Evolutionary conservation across 2,113 vertebrate species (phyloP).

Genomic region (Glareola pratincola): DNA sequence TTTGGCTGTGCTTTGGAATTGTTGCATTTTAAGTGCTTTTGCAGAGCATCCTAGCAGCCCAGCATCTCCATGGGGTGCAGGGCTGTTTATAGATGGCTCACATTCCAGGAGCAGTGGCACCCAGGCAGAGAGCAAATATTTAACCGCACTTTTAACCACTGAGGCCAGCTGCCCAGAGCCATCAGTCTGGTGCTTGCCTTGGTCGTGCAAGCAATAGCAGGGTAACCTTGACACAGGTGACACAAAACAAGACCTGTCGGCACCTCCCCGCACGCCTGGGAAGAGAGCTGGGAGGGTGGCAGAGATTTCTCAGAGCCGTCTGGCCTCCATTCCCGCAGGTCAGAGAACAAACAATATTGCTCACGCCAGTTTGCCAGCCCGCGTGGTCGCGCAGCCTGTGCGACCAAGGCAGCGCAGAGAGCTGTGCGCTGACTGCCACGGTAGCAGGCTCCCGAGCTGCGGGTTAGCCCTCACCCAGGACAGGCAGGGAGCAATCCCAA

Average conservation of each 20-base stretch:
- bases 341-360: not conserved
- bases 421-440: not conserved
- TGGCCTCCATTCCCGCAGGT: not conserved
- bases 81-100: not conserved
- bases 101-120: not conserved
- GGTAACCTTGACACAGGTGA: not conserved
- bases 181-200: not conserved
- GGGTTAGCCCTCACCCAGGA: not conserved
- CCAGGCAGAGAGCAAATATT: constrained; percentile 34
- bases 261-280: not conserved
- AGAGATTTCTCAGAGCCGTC: not conserved
- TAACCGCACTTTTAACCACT: constrained; percentile 13
- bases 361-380: not conserved
- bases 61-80: not conserved
- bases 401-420: not conserved
- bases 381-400: fast-evolving
- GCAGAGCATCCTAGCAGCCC: not conserved
- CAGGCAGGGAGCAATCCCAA: fast-evolving
- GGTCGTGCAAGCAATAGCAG: not conserved
- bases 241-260: not conserved
- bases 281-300: not conserved
- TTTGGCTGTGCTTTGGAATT: not conserved
- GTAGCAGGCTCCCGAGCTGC: not conserved
- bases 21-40: constrained; percentile 27
- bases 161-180: constrained; percentile 12